Conservation (phyloP, 1,140 invertebrate genomes). For the Polypedilum vanderplanki region DNA sequence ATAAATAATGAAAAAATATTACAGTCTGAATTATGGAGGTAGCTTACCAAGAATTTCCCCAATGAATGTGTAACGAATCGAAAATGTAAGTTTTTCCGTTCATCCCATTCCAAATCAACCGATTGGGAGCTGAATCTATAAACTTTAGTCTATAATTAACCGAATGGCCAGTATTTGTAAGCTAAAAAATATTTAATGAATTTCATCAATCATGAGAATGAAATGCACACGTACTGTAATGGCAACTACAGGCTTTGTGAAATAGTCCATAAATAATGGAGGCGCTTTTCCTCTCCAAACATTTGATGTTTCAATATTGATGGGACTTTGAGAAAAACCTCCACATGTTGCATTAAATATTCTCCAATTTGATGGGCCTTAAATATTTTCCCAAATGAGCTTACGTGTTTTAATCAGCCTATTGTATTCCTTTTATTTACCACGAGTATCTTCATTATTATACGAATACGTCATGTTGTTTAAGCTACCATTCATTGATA, state of each 20-base stretch:
- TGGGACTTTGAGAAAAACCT: background rate
- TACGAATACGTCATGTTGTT: background rate
- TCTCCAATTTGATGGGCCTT: slow-evolving; percentile 13
- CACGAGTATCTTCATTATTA: background rate
- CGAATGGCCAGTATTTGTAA: background rate
- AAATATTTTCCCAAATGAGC: background rate
- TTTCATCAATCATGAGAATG: background rate
- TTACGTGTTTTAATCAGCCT: background rate
- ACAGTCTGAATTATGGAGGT: background rate
- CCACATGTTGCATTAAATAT: background rate
- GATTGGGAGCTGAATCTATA: background rate
- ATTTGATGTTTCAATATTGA: background rate
- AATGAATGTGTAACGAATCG: slow-evolving; percentile 14
- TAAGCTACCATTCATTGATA: too few relatives aligned
- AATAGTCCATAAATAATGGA: background rate
- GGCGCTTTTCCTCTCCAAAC: background rate
- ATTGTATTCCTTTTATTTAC: background rate
- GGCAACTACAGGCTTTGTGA: background rate
- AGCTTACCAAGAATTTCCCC: background rate
- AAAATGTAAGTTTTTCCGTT: background rate
- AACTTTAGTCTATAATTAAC: background rate
- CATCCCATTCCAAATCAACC: background rate
- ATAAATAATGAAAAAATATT: slow-evolving; percentile 14
- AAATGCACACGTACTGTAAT: background rate
- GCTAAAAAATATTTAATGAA: background rate